These are phyloP conservation scores for Psittacula echo DNA, from an alignment of 2,797 vertebrate genomes.

Conservation along the genomic window DNA sequence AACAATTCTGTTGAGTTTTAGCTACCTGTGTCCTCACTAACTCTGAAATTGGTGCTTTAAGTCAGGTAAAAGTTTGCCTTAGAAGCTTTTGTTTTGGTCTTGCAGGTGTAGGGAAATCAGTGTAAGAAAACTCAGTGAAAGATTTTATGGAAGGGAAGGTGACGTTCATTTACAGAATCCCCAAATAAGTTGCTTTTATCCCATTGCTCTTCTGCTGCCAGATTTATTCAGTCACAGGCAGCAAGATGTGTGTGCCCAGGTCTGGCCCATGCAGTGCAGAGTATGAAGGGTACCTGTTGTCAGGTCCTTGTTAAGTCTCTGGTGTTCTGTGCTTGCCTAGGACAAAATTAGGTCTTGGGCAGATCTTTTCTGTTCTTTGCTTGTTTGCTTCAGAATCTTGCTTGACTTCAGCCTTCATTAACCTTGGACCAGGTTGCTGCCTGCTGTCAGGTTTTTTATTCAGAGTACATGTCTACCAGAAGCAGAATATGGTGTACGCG, in stretches of 20 bases:
- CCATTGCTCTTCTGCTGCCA: not conserved
- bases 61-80: not conserved
- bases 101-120: not conserved
- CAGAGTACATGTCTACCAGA: not conserved
- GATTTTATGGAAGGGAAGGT: not conserved
- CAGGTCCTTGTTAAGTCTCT: not conserved
- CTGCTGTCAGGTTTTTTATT: not conserved
- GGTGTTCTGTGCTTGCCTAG: not conserved
- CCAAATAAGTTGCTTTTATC: not conserved
- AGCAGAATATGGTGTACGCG: not conserved
- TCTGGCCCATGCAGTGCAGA: not conserved
- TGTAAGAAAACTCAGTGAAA: not conserved
- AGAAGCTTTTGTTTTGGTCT: not conserved
- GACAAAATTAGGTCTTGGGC: not conserved
- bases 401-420: not conserved
- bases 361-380: not conserved
- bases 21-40: not conserved
- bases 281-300: too few species aligned
- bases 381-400: not conserved
- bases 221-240: not conserved
- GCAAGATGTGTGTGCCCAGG: not conserved
- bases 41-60: not conserved
- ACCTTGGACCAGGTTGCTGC: not conserved
- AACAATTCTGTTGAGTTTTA: not conserved
- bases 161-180: not conserved